Evolutionary conservation across 2,888 invertebrate genomes (phyloP).

Genomic region (Epistrophe eligans): DNA sequence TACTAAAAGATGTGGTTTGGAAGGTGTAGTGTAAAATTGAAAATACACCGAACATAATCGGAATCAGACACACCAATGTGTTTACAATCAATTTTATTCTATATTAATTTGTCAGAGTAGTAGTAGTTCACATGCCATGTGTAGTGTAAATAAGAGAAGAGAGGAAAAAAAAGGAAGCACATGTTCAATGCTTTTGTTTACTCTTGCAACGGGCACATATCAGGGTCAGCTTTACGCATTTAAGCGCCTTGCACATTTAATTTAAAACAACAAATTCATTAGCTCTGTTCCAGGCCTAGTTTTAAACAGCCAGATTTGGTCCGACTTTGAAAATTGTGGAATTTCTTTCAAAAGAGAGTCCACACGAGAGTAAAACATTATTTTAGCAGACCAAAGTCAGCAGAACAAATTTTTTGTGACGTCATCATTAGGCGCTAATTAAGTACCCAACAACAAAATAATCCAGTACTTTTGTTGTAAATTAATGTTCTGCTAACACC

Average conservation of each 20-base stretch:
- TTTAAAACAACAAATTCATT: no score
- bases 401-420: no score
- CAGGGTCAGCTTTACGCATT: not conserved
- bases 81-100: slow-evolving; percentile 44
- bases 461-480: no score
- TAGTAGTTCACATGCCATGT: slow-evolving; percentile 27
- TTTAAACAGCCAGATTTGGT: no score
- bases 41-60: slow-evolving; percentile 29
- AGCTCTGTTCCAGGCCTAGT: no score
- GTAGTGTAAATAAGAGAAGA: slow-evolving; percentile 35
- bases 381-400: no score
- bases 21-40: slow-evolving; percentile 10
- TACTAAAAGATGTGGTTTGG: not conserved
- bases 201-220: slow-evolving; percentile 39
- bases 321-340: no score
- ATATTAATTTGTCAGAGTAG: slow-evolving; percentile 13
- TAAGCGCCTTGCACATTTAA: not conserved
- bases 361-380: no score
- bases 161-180: slow-evolving; percentile 46
- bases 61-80: slow-evolving; percentile 29
- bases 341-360: no score
- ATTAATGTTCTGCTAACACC: no score
- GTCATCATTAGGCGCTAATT: no score
- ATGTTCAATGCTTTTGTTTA: slow-evolving; percentile 59
- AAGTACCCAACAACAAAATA: no score